Conservation (phyloP, 2,113 vertebrate species). For the Noturus placidus region DNA sequence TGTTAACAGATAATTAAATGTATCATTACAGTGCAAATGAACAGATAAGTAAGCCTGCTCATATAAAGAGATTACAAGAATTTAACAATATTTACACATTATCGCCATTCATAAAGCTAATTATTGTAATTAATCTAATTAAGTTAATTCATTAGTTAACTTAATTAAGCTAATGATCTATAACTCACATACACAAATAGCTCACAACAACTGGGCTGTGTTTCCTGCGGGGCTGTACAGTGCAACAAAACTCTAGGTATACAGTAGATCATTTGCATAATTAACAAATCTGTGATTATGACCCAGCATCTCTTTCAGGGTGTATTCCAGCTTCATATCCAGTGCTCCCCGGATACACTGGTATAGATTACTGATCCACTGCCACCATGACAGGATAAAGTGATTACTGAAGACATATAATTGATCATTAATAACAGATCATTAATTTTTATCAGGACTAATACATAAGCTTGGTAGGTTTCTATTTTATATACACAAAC, state of each 20-base stretch:
- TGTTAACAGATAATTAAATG: not conserved
- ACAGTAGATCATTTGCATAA: not conserved
- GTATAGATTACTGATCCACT: not conserved
- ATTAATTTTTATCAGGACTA: not conserved
- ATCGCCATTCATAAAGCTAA: not conserved
- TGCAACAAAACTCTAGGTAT: conserved; percentile 3
- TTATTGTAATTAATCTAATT: not conserved
- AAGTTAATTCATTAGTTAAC: no score
- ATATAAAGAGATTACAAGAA: not conserved
- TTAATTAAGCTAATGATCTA: not conserved
- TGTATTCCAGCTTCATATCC: not conserved
- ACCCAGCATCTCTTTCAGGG: not conserved
- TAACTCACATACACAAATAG: not conserved
- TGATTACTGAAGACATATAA: not conserved
- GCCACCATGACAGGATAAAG: not conserved
- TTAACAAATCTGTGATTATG: not conserved
- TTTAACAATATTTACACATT: not conserved
- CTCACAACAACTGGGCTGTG: not conserved
- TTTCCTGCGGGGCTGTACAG: not conserved
- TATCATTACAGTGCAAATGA: not conserved
- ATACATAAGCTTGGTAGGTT: not conserved
- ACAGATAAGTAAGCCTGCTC: not conserved
- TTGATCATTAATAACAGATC: not conserved
- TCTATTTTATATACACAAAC: not conserved
- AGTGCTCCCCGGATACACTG: not conserved